phyloP scores from a whole-genome alignment of 1,140 invertebrate species.

The Samia ricini region DNA sequence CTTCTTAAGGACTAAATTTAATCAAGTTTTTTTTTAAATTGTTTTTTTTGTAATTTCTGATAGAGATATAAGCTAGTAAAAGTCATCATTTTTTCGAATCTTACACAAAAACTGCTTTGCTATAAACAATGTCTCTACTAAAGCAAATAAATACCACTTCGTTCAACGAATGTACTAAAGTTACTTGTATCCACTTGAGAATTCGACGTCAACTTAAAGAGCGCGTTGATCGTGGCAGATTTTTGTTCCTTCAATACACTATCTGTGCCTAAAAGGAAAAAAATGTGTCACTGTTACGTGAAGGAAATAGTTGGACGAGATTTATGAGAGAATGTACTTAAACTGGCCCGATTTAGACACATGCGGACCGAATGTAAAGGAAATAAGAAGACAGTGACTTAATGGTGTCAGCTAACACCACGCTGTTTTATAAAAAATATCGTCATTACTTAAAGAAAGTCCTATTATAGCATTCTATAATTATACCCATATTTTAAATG shows the following conservation, averaged over 20 bases:
- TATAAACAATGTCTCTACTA: neutral
- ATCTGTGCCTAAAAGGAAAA: slow-evolving; percentile 58
- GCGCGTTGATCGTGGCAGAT: slow-evolving; percentile 33
- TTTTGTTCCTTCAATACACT: slow-evolving; percentile 34
- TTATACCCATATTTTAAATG: too few relatives aligned
- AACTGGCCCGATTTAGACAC: slow-evolving; percentile 8
- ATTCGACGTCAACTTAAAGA: neutral
- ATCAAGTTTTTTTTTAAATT: too few relatives aligned
- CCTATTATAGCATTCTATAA: too few relatives aligned
- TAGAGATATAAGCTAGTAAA: too few relatives aligned
- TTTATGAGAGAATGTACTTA: slow-evolving; percentile 40
- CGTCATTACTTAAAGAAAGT: too few relatives aligned
- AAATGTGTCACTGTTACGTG: slow-evolving; percentile 34
- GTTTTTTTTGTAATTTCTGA: too few relatives aligned
- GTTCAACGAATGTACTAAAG: neutral
- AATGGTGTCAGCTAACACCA: too few relatives aligned
- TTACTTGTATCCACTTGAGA: neutral
- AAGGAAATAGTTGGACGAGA: slow-evolving; percentile 33
- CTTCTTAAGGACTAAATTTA: too few relatives aligned
- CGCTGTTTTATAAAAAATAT: too few relatives aligned
- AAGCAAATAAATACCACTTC: neutral
- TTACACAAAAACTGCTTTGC: neutral
- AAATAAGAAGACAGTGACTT: neutral
- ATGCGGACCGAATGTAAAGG: neutral
- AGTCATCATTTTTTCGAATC: too few relatives aligned